These are phyloP conservation scores for Clangula hyemalis DNA, from an alignment of 2,797 vertebrate genomes.

Conservation along the genomic window DNA sequence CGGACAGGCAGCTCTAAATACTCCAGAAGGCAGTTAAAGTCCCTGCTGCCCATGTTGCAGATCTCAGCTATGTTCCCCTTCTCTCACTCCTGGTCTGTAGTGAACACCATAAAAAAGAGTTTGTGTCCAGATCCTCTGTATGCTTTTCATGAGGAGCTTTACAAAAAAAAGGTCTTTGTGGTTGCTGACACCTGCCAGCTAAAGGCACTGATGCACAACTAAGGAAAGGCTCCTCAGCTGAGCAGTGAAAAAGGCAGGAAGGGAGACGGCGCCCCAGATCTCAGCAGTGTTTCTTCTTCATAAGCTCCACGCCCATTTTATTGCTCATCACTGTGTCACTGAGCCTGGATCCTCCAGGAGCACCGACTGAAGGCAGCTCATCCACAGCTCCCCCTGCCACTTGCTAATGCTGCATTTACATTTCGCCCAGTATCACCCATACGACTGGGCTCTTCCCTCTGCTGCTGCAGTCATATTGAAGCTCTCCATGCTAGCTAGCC, in stretches of 20 bases:
- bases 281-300: not conserved
- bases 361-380: not conserved
- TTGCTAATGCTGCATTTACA: not conserved
- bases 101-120: not conserved
- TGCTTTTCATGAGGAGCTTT: not conserved
- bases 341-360: not conserved
- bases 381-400: not conserved
- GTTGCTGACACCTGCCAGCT: not conserved
- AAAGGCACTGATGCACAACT: not conserved
- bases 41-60: not conserved
- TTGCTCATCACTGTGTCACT: not conserved
- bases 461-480: not conserved
- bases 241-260: not conserved
- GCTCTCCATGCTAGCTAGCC: not conserved
- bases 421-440: not conserved
- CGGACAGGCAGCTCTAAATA: not conserved
- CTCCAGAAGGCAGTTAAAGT: not conserved
- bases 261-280: not conserved
- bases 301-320: not conserved
- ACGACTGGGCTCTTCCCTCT: not conserved
- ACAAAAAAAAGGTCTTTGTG: not conserved
- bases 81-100: not conserved
- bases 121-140: not conserved
- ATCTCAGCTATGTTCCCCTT: not conserved
- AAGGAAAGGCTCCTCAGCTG: not conserved